Percentiles rank a stretch among this genome's conserved stretches.
These are phyloP conservation scores for Andrena hattorfiana DNA, from an alignment of 2,888 invertebrate species.

Conservation along the genomic window DNA sequence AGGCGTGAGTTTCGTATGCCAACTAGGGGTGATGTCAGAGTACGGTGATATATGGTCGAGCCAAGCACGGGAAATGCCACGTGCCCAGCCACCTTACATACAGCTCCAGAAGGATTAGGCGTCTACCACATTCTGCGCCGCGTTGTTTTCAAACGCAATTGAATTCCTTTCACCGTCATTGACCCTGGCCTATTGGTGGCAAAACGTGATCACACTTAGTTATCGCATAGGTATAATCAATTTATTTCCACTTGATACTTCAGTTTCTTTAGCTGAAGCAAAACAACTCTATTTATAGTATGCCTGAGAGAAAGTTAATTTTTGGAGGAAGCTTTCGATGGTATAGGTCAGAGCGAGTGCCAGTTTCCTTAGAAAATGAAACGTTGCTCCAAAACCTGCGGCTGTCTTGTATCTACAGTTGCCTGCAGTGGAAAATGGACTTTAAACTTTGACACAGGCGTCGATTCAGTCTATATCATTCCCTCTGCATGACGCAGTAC, in stretches of 20 bases:
- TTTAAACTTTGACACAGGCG: neutral
- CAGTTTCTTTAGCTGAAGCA: neutral
- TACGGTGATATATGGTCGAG: slow-evolving; percentile 79
- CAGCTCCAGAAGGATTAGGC: slow-evolving; percentile 73
- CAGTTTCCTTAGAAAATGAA: neutral
- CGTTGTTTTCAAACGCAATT: slow-evolving; percentile 64
- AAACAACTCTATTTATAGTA: neutral
- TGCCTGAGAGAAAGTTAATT: neutral
- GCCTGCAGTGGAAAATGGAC: neutral
- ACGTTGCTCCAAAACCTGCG: neutral
- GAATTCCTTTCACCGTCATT: slow-evolving; percentile 48
- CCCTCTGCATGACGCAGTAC: too few relatives aligned
- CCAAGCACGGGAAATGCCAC: slow-evolving; percentile 80
- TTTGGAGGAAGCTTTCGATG: neutral
- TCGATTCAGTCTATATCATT: neutral
- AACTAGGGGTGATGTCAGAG: slow-evolving; percentile 79
- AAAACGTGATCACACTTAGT: slow-evolving; percentile 1
- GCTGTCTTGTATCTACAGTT: neutral
- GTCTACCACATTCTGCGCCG: slow-evolving; percentile 67
- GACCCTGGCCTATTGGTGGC: slow-evolving; percentile 33
- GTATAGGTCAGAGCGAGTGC: neutral
- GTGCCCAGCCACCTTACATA: slow-evolving; percentile 74
- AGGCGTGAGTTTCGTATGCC: slow-evolving; percentile 71
- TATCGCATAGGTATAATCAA: neutral
- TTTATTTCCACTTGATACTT: neutral